phyloP scores from a whole-genome alignment of 1,140 invertebrate genomes.

The Meloidogyne exigua region DNA sequence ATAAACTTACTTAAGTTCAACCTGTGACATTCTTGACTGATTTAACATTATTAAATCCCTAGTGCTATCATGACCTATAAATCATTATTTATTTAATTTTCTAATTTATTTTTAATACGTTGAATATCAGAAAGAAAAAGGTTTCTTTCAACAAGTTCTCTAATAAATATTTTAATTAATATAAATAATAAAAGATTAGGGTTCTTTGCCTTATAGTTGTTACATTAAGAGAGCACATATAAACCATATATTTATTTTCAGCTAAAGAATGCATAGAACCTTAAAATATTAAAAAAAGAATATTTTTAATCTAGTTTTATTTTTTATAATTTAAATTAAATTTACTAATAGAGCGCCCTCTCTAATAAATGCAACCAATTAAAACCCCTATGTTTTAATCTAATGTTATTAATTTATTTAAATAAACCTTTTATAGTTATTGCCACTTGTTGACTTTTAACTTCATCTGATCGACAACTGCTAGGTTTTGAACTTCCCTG shows the following conservation, averaged over 20 bases:
- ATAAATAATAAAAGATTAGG: background rate
- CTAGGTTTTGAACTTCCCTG: background rate
- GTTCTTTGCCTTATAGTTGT: slow-evolving; percentile 53
- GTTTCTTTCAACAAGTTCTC: slow-evolving; percentile 48
- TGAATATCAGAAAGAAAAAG: slow-evolving; percentile 47
- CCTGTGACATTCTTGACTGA: slow-evolving; percentile 64
- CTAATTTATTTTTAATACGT: slow-evolving; percentile 25
- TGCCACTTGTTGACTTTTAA: slow-evolving; percentile 33
- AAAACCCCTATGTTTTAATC: background rate
- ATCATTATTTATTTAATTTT: slow-evolving; percentile 61
- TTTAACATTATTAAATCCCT: slow-evolving; percentile 65
- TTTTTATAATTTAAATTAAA: too few relatives aligned
- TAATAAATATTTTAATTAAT: slow-evolving; percentile 11
- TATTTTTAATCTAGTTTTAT: too few relatives aligned
- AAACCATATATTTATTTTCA: slow-evolving; percentile 65
- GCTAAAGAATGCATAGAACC: slow-evolving; percentile 65
- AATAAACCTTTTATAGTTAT: slow-evolving; percentile 48
- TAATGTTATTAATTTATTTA: background rate
- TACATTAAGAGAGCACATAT: slow-evolving; percentile 66
- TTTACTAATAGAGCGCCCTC: too few relatives aligned
- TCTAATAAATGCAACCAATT: background rate
- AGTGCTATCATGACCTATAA: slow-evolving; percentile 66
- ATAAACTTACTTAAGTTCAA: slow-evolving; percentile 63
- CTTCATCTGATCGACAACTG: slow-evolving; percentile 10
- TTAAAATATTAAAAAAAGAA: slow-evolving; percentile 23